Evolutionary conservation across 2,797 vertebrate species (phyloP).

Genomic region (Poeciliopsis presidionis): DNA sequence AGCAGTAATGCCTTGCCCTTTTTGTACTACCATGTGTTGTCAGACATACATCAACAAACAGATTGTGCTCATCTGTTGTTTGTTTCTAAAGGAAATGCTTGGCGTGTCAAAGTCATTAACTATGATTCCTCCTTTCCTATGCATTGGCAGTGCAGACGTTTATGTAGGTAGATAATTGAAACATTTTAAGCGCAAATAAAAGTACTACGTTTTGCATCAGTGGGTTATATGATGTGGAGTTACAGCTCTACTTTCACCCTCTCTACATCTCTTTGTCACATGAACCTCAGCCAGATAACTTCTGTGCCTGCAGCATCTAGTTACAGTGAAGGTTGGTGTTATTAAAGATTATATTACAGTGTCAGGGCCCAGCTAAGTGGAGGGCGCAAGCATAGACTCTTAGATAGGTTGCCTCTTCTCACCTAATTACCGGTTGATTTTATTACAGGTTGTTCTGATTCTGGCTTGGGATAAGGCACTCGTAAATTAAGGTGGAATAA

Average conservation of each 20-base stretch:
- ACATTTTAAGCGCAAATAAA: background rate
- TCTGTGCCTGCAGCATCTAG: slow-evolving; percentile 30
- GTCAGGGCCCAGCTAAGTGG: slow-evolving; percentile 43
- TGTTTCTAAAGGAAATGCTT: slow-evolving; percentile 6
- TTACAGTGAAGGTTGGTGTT: slow-evolving; percentile 39
- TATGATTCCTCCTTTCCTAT: background rate
- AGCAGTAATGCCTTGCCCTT: background rate
- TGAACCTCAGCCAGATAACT: slow-evolving; percentile 43
- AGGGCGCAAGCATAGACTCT: slow-evolving; percentile 46
- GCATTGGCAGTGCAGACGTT: background rate
- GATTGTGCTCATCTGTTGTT: background rate
- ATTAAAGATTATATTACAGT: slow-evolving; percentile 57
- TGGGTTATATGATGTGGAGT: background rate
- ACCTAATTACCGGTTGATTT: slow-evolving; percentile 60
- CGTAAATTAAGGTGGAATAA: slow-evolving; percentile 24
- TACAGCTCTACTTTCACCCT: slow-evolving; percentile 1
- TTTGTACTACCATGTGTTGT: slow-evolving; percentile 1
- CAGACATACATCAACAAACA: background rate
- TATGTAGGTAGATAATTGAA: background rate
- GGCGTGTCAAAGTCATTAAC: slow-evolving; percentile 1
- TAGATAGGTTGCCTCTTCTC: slow-evolving; percentile 50
- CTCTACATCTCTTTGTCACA: slow-evolving; percentile 20
- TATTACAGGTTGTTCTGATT: slow-evolving; percentile 44
- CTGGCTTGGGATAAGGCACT: slow-evolving; percentile 21
- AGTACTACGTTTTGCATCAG: background rate